Base-by-base conservation (phyloP, 1,140 invertebrate species). In the Hermetia illucens region DNA sequence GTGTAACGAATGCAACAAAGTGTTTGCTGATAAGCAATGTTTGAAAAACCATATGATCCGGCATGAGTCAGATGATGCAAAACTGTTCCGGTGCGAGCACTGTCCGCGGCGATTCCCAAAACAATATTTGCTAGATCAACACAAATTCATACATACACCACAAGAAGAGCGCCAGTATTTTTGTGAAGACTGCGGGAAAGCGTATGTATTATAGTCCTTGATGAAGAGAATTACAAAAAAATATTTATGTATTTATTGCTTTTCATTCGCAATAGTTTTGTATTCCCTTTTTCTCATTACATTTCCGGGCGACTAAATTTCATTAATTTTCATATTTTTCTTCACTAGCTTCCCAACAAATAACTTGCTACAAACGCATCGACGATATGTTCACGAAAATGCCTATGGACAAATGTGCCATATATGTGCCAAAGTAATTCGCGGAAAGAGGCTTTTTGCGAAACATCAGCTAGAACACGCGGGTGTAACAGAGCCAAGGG, bases 371-470 rank as follows among this genome's bases (percentile, higher is more conserved):
- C 41, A 43, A n/a, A 49, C 45, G 1, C 55, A 52, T 21, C 44
- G 51, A 4, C 52, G 51, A 24, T 44, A 48, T 46, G 51, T 50
- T 1, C 52, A 55, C 8, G 42, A 46, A 10, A 48, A 49, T n/a
- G 45, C 45, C 36, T 44, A 51, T 19, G 40, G 35, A 2, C 54
- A 45, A 32, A 60, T 60, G 51, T 60, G 57, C 41, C 51, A 59
- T 34, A 51, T 60, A 9, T 60, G 57, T 16, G 57, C 56, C 1
- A 55, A 60, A 36, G 48, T 53, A 0, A 55, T 59, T 27, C 49
- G 52, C 0, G 52, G 53, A 3, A 38, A 46, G 1, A 45, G 50
- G 0, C 48, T 49, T 4, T 58, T 59, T 22, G 45, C 55, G 34
- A 45, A 50, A 1, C 58, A 60, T 34, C 50, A 56, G 12, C 27